These are phyloP conservation scores for Neodiprion virginianus DNA, from an alignment of 1,140 invertebrate genomes.

Conservation along the genomic window DNA sequence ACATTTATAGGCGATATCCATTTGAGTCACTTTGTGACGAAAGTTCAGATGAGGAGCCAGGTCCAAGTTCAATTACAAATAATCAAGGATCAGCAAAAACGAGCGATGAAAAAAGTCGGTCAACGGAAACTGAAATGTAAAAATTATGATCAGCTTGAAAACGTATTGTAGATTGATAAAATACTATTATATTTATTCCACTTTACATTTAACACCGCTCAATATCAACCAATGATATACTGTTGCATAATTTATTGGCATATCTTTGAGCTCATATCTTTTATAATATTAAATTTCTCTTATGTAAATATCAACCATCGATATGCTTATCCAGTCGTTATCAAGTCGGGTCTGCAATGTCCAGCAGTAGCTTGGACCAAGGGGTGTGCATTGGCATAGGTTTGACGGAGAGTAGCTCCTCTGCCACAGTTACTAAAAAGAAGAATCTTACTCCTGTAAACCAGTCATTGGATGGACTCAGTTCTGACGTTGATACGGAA, in stretches of 20 bases:
- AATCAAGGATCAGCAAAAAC: not conserved
- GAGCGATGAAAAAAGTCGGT: not conserved
- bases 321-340: no score
- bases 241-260: not conserved
- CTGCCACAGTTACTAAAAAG: not conserved
- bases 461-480: not conserved
- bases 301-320: no score
- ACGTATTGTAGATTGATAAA: not conserved
- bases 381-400: not conserved
- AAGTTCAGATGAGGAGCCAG: not conserved
- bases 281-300: no score
- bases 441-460: not conserved
- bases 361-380: not conserved
- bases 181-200: not conserved
- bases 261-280: no score
- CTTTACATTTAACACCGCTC: not conserved
- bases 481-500: not conserved
- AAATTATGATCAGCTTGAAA: not conserved
- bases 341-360: not conserved
- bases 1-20: not conserved
- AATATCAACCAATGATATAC: not conserved
- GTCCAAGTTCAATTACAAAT: not conserved
- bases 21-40: not conserved
- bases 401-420: not conserved
- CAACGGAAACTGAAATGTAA: not conserved